These are phyloP conservation scores for Erpetoichthys calabaricus DNA, from an alignment of 2,797 vertebrate genomes.

Conservation along the genomic window DNA sequence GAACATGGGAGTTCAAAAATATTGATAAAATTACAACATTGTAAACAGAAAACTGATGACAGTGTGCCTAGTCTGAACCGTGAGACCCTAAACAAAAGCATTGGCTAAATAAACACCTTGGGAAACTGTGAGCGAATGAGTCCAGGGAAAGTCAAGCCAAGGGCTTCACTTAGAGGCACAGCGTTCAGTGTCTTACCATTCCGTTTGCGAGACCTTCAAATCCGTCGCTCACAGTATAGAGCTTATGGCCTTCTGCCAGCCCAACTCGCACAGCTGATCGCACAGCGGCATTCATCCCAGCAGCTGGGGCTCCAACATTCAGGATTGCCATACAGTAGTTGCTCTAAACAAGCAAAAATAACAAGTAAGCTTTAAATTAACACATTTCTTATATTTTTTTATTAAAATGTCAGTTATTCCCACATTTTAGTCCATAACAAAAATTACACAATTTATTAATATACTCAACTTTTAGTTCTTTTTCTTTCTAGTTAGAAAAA, in stretches of 20 bases:
- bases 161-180: neutral
- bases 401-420: too few relatives aligned
- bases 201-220: conserved; percentile 77
- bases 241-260: conserved; percentile 65
- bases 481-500: too few relatives aligned
- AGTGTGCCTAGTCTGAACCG: too few relatives aligned
- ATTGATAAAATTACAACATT: too few relatives aligned
- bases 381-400: neutral
- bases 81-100: too few relatives aligned
- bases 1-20: too few relatives aligned
- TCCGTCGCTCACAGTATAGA: conserved; percentile 71
- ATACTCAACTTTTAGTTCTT: too few relatives aligned
- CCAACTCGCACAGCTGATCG: conserved; percentile 71
- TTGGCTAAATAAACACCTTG: too few relatives aligned
- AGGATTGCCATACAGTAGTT: conserved; percentile 72
- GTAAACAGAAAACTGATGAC: too few relatives aligned
- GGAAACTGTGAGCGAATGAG: too few relatives aligned
- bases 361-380: neutral
- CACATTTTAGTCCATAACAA: too few relatives aligned
- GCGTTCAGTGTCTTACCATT: conserved; percentile 39
- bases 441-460: too few relatives aligned
- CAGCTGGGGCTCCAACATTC: conserved; percentile 82
- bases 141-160: neutral
- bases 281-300: conserved; percentile 83
- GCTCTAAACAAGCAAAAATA: conserved; percentile 37